Conservation (phyloP, 2,797 vertebrate genomes). For the Florisuga fusca region DNA sequence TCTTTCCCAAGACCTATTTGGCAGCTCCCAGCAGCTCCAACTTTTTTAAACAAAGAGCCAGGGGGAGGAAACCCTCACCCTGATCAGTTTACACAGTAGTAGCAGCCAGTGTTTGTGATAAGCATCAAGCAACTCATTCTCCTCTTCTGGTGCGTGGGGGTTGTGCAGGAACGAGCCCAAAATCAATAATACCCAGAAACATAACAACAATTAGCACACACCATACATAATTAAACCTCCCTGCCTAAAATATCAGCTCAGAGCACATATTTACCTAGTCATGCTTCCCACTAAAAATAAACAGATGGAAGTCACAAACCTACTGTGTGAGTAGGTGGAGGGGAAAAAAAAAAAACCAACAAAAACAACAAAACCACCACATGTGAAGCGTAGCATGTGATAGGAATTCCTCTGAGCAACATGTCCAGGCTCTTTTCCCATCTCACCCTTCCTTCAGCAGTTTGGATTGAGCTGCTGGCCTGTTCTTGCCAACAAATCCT, state of each 20-base stretch:
- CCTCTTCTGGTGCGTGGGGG: background rate
- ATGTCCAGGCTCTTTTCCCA: background rate
- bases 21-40: background rate
- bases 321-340: slow-evolving; percentile 3
- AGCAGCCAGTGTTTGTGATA: background rate
- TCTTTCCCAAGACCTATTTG: background rate
- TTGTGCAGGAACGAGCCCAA: background rate
- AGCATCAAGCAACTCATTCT: background rate
- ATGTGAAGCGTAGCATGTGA: background rate
- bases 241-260: slow-evolving; percentile 8
- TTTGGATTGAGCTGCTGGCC: background rate
- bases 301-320: slow-evolving; percentile 1
- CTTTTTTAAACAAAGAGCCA: background rate
- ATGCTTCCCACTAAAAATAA: slow-evolving; percentile 49
- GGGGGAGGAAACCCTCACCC: background rate
- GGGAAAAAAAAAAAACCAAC: background rate
- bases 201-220: background rate
- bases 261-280: background rate
- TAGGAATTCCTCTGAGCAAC: background rate
- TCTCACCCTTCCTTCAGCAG: background rate
- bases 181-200: slow-evolving; percentile 13
- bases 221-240: background rate
- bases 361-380: background rate
- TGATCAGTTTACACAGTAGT: background rate
- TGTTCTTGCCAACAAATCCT: background rate